A percentile compares a stretch with the other conserved stretches of the same genome.
Conservation (phyloP, 2,113 vertebrate species). For the Porphyrio hochstetteri region DNA sequence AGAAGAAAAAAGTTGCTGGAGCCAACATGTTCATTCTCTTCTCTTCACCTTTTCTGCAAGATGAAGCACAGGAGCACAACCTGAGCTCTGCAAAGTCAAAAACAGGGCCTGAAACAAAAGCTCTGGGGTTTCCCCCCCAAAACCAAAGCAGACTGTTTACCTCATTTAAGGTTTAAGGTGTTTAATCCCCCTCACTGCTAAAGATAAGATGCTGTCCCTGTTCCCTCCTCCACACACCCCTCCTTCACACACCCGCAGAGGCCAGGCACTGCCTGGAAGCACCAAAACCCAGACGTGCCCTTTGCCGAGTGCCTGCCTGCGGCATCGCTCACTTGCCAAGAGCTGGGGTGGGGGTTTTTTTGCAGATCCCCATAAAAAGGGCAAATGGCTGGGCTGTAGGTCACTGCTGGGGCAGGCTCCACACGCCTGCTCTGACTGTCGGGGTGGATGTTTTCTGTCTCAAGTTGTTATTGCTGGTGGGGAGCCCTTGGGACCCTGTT, state of each 20-base stretch:
- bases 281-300: neutral
- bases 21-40: neutral
- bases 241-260: neutral
- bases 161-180: neutral
- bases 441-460: neutral
- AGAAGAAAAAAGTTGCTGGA: neutral
- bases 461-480: neutral
- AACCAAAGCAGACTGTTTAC: neutral
- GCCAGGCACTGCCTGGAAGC: neutral
- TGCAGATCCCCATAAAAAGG: neutral
- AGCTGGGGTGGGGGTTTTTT: neutral
- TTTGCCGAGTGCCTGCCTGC: neutral
- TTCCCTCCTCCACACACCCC: neutral
- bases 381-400: neutral
- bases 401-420: neutral
- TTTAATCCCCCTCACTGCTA: neutral
- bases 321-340: neutral
- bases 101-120: neutral
- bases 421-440: accelerated
- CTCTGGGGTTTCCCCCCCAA: neutral
- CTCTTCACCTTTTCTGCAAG: neutral
- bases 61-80: neutral
- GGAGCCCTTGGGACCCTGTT: neutral
- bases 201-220: accelerated
- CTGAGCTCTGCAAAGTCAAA: neutral